A percentile compares a stretch with the other conserved stretches of the same genome.
phyloP scores from a whole-genome alignment of 2,113 vertebrate species.

The Gymnobelideus leadbeateri region DNA sequence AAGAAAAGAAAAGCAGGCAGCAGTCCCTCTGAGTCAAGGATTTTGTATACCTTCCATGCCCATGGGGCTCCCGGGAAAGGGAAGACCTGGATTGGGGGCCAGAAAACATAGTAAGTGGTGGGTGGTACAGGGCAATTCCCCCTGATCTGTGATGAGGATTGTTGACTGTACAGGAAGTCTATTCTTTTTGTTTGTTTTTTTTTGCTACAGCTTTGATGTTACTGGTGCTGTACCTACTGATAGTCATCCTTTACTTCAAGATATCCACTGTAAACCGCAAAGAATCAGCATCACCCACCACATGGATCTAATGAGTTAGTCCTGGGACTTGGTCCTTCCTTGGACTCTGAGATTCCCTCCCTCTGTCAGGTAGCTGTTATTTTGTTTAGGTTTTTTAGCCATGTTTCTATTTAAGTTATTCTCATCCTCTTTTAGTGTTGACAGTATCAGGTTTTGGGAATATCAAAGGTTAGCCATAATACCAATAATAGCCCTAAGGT shows the following conservation, averaged over 20 bases:
- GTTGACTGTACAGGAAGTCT: too few species aligned
- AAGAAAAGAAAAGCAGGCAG: too few species aligned
- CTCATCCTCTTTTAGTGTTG: not conserved
- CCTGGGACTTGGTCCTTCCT: not conserved
- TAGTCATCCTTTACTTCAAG: not conserved
- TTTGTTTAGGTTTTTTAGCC: not conserved
- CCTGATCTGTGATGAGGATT: too few species aligned
- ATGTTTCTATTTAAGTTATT: not conserved
- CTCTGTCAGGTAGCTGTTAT: not conserved
- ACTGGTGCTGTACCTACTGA: too few species aligned
- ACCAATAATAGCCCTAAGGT: not conserved
- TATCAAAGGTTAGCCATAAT: not conserved
- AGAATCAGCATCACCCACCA: not conserved
- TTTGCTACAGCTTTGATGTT: too few species aligned
- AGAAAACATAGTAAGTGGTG: too few species aligned
- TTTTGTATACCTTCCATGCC: too few species aligned
- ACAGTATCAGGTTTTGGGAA: not conserved
- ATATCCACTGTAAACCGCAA: not conserved
- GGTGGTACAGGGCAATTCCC: too few species aligned
- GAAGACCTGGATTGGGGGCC: too few species aligned
- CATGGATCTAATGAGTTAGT: not conserved
- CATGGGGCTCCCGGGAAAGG: too few species aligned
- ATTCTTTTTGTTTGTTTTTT: too few species aligned
- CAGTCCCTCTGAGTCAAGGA: too few species aligned
- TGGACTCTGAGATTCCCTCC: not conserved